phyloP scores from a whole-genome alignment of 2,888 invertebrate species.

The Drosophila peninsularis region DNA sequence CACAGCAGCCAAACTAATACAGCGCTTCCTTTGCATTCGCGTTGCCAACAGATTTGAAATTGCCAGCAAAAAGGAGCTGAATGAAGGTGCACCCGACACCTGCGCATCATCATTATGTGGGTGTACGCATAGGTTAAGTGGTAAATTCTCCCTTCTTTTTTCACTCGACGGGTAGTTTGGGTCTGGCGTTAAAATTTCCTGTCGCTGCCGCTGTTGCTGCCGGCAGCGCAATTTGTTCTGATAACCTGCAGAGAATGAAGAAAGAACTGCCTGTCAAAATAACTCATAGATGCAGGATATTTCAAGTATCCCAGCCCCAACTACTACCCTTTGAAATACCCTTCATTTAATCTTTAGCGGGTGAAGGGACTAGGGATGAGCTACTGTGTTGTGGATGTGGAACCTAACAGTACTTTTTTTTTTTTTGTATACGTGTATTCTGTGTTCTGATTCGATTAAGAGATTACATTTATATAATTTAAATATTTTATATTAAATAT shows the following conservation, averaged over 20 bases:
- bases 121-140: slow-evolving; percentile 59
- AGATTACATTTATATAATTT: too few relatives aligned
- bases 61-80: slow-evolving; percentile 41
- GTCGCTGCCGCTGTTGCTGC: slow-evolving; percentile 33
- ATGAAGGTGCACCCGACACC: slow-evolving; percentile 74
- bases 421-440: neutral
- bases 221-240: slow-evolving; percentile 72
- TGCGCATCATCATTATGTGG: slow-evolving; percentile 78
- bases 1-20: slow-evolving; percentile 71
- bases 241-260: slow-evolving; percentile 42
- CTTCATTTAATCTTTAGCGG: slow-evolving; percentile 1
- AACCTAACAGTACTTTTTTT: neutral
- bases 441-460: too few relatives aligned
- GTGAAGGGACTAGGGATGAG: neutral
- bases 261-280: slow-evolving; percentile 26
- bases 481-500: neutral
- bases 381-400: neutral
- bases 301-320: slow-evolving; percentile 4
- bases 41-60: slow-evolving; percentile 52
- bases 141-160: slow-evolving; percentile 29
- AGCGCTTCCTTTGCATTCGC: slow-evolving; percentile 69
- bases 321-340: neutral
- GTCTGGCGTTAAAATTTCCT: slow-evolving; percentile 64
- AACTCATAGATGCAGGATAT: slow-evolving; percentile 27
- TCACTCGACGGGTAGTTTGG: slow-evolving; percentile 36